Conservation (phyloP, 2,113 vertebrate genomes). For the Hippocampus barbouri region DNA sequence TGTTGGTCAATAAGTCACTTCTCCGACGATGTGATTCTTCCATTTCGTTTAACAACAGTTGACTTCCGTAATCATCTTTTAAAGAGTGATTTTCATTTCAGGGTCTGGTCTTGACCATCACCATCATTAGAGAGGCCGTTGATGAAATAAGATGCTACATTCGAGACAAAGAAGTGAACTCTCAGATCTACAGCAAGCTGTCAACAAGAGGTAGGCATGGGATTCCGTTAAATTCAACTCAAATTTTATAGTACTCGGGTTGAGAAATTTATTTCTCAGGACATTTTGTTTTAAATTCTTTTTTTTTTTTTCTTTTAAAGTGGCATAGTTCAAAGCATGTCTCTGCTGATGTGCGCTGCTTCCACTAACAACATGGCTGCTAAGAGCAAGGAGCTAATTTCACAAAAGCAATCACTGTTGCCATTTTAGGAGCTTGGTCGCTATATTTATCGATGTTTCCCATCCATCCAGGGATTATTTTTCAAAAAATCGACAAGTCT, state of each 20-base stretch:
- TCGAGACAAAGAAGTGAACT: constrained; percentile 96
- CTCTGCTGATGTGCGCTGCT: neutral
- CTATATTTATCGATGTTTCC: neutral
- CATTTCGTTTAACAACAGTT: neutral
- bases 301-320: neutral
- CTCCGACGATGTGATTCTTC: neutral
- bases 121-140: constrained; percentile 87
- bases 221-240: neutral
- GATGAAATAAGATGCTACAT: constrained; percentile 93
- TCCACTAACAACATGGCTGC: neutral
- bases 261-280: neutral
- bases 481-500: neutral
- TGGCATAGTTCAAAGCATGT: neutral
- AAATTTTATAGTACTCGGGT: neutral
- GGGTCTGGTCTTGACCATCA: constrained; percentile 92
- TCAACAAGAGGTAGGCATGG: constrained; percentile 82
- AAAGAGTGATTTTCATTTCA: constrained; percentile 41
- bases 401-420: neutral
- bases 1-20: neutral
- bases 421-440: neutral
- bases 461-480: neutral
- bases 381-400: neutral
- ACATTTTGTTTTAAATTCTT: neutral
- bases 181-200: constrained; percentile 98
- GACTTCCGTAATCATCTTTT: neutral